phyloP scores from a whole-genome alignment of 2,797 vertebrate species.

The Cynodonichthys magdalenae region DNA sequence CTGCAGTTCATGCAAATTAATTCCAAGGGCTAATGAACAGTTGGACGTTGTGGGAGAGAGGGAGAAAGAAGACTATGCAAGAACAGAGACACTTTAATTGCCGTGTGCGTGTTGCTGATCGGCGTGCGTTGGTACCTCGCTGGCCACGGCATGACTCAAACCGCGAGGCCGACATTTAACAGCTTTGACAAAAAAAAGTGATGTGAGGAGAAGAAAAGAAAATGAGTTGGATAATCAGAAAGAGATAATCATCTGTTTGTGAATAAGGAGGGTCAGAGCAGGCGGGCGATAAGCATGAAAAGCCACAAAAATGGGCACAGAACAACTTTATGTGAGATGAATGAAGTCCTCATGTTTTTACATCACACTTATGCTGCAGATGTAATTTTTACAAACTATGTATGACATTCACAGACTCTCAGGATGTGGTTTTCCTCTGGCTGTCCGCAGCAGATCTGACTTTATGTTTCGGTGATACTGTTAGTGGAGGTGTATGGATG shows the following conservation, averaged over 20 bases:
- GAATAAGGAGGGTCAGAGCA: constrained; percentile 30
- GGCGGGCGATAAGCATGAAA: constrained; percentile 33
- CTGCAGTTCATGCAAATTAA: constrained; percentile 42
- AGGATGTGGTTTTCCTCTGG: constrained; percentile 58
- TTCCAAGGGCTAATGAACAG: constrained; percentile 6
- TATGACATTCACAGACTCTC: constrained; percentile 29
- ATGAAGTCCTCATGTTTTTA: constrained; percentile 18
- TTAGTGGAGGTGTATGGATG: constrained; percentile 13
- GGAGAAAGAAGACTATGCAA: constrained; percentile 17
- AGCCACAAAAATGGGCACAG: constrained; percentile 20
- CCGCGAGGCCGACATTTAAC: constrained; percentile 58
- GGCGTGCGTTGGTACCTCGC: constrained; percentile 38
- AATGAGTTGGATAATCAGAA: constrained; percentile 52
- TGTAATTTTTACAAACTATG: constrained; percentile 26
- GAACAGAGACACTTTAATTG: constrained; percentile 50
- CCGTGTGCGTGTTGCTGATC: constrained; percentile 23
- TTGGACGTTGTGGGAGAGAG: constrained; percentile 28
- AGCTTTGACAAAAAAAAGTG: constrained; percentile 60
- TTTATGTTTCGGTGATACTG: constrained; percentile 20
- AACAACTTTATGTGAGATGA: constrained; percentile 35
- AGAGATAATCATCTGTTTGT: constrained; percentile 43
- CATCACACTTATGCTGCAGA: constrained; percentile 33
- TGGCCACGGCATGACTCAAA: constrained; percentile 64
- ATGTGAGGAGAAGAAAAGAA: constrained; percentile 44
- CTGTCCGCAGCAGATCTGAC: constrained; percentile 34